Evolutionary conservation across 2,797 vertebrate genomes (phyloP).

Genomic region (Ataeniobius toweri): DNA sequence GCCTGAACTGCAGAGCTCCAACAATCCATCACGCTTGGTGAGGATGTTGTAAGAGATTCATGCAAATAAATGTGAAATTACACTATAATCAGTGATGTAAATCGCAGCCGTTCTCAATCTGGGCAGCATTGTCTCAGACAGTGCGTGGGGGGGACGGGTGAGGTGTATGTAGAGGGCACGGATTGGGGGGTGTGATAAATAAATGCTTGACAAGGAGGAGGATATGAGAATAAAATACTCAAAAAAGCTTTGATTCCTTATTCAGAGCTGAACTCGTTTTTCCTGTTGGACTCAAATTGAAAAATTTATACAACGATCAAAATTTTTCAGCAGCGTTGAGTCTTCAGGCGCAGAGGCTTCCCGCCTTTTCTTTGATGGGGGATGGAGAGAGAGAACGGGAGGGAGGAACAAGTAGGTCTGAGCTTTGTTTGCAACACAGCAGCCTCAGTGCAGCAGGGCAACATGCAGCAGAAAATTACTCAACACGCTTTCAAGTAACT

Average conservation of each 20-base stretch:
- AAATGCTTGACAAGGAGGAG: constrained; percentile 43
- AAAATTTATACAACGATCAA: constrained; percentile 67
- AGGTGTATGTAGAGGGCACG: constrained; percentile 25
- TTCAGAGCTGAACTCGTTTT: constrained; percentile 58
- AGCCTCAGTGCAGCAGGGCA: not conserved
- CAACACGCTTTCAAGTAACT: not conserved
- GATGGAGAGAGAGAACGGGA: constrained; percentile 32
- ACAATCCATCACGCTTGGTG: constrained; percentile 64
- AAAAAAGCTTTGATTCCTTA: constrained; percentile 60
- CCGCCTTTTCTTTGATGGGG: constrained; percentile 46
- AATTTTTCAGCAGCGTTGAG: constrained; percentile 56
- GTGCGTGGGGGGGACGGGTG: constrained; percentile 37
- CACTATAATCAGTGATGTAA: constrained; percentile 77
- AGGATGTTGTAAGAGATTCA: constrained; percentile 63
- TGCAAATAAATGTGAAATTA: constrained; percentile 78
- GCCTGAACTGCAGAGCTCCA: constrained; percentile 37
- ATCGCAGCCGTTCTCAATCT: constrained; percentile 58
- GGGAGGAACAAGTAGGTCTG: constrained; percentile 21
- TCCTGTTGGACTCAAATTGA: constrained; percentile 55
- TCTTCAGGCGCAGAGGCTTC: constrained; percentile 44
- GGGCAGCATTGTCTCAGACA: constrained; percentile 43
- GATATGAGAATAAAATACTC: constrained; percentile 42
- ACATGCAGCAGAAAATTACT: constrained; percentile 13
- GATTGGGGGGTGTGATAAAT: constrained; percentile 29
- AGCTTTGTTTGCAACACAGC: constrained; percentile 32